These are phyloP conservation scores for Thaumatotibia leucotreta DNA, from an alignment of 1,140 invertebrate species.

Conservation along the genomic window DNA sequence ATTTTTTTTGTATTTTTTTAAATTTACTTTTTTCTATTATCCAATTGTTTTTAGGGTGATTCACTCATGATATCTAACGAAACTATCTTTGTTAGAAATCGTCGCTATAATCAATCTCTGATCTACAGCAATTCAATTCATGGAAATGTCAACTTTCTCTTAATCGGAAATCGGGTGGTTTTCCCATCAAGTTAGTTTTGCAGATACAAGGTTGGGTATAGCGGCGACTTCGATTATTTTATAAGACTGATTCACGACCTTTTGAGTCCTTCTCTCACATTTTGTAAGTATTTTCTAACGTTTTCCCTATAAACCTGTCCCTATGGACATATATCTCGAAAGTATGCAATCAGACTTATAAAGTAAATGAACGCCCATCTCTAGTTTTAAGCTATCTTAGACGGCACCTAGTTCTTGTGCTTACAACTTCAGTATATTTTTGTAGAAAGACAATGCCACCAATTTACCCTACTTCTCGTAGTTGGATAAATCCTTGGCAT, in stretches of 20 bases:
- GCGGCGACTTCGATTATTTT: not conserved
- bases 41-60: not conserved
- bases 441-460: not conserved
- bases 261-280: not conserved
- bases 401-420: not conserved
- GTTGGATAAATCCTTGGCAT: not conserved
- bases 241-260: not conserved
- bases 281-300: not conserved
- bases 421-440: not conserved
- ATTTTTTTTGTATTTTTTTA: constrained; percentile 1
- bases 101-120: too few relatives aligned
- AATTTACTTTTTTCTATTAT: not conserved
- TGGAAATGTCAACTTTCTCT: too few relatives aligned
- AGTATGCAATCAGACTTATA: not conserved
- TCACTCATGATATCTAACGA: too few relatives aligned
- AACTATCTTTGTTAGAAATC: not conserved
- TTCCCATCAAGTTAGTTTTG: too few relatives aligned
- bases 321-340: not conserved
- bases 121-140: too few relatives aligned
- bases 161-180: too few relatives aligned
- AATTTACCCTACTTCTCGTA: not conserved
- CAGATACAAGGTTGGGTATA: too few relatives aligned
- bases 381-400: constrained; percentile 6
- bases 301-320: not conserved
- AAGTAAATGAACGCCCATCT: not conserved